phyloP scores from a whole-genome alignment of 2,797 vertebrate genomes.

The Tinamus major region DNA sequence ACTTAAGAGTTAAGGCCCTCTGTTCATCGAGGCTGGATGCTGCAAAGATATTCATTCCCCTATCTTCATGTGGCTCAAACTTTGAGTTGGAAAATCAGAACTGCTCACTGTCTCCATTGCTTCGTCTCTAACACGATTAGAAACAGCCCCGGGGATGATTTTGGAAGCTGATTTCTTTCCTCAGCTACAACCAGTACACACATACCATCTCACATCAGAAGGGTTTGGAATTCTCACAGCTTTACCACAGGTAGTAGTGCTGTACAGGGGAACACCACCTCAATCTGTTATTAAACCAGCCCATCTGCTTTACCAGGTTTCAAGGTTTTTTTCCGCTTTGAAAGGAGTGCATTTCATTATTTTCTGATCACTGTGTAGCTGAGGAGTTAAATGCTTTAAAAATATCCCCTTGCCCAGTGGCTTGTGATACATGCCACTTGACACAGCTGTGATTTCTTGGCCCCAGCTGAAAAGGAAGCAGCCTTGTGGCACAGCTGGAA shows the following conservation, averaged over 20 bases:
- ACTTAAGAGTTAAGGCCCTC: not conserved
- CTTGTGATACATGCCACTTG: not conserved
- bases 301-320: not conserved
- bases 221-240: not conserved
- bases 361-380: not conserved
- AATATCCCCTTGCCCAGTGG: not conserved
- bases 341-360: not conserved
- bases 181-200: not conserved
- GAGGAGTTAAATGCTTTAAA: not conserved
- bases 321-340: not conserved
- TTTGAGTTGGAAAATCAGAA: not conserved
- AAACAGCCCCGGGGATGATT: not conserved
- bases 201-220: not conserved
- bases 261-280: fast-evolving
- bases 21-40: not conserved
- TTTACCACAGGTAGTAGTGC: not conserved
- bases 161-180: not conserved
- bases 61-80: not conserved
- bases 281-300: not conserved
- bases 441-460: conserved; percentile 33
- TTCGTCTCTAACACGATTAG: not conserved
- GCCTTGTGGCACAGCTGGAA: not conserved
- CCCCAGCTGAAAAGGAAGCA: not conserved
- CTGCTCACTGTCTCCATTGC: not conserved
- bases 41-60: fast-evolving